Evolutionary conservation across 2,113 vertebrate genomes (phyloP).

Genomic region (Aegithalos caudatus): DNA sequence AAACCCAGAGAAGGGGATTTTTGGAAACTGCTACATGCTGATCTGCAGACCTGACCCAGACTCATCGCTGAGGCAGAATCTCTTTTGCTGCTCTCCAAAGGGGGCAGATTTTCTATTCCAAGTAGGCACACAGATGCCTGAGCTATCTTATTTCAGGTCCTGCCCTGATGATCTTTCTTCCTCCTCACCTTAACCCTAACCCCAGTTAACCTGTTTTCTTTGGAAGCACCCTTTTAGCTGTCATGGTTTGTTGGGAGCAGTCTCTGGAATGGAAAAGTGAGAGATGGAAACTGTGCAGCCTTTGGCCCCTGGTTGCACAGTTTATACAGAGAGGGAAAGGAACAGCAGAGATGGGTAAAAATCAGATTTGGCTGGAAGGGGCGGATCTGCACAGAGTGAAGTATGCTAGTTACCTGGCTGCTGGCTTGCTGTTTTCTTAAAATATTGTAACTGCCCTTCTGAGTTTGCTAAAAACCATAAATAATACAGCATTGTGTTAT

Average conservation of each 20-base stretch:
- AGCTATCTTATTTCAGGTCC: background rate
- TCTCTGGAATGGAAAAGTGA: background rate
- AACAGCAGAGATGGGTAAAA: background rate
- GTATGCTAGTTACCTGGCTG: background rate
- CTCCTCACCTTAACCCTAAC: background rate
- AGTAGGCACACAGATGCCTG: background rate
- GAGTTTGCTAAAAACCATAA: background rate
- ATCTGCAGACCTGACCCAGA: background rate
- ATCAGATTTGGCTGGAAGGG: background rate
- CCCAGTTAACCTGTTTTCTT: background rate
- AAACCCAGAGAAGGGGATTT: background rate
- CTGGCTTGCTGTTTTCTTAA: background rate
- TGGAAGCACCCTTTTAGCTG: background rate
- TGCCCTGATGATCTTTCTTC: background rate
- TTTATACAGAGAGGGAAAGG: background rate
- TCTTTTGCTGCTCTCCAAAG: background rate
- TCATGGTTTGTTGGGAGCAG: background rate
- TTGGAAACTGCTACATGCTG: background rate
- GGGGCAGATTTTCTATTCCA: background rate
- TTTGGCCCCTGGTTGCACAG: background rate
- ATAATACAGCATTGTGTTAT: background rate
- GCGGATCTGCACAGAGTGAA: background rate
- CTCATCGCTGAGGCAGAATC: background rate
- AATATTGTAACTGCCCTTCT: background rate
- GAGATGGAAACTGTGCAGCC: background rate